Percentiles rank a stretch among this genome's conserved stretches.
Evolutionary conservation across 53 echinoderm and acorn worm species (phyloP).

Genomic region (Zoroaster sp.): DNA sequence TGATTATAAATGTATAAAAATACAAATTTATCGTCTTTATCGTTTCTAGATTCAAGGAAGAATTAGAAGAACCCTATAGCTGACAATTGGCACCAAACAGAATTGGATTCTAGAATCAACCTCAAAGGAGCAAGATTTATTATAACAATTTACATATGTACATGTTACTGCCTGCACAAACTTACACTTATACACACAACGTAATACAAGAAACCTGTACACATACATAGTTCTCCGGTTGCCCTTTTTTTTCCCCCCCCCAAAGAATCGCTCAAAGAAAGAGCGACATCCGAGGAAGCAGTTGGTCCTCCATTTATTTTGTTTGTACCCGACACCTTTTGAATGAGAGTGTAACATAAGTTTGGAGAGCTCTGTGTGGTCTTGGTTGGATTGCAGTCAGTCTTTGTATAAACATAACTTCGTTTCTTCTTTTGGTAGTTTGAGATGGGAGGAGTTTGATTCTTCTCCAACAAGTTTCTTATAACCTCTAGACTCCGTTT

Average conservation of each 20-base stretch:
- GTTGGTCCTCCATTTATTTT: slow-evolving; percentile 11
- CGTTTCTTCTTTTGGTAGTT: not conserved
- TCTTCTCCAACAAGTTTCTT: not conserved
- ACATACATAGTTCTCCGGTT: not conserved
- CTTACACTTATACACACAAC: not conserved
- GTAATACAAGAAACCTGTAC: too few relatives aligned
- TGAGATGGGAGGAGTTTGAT: not conserved
- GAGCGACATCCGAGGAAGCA: not conserved
- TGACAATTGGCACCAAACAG: too few relatives aligned
- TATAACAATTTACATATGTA: too few relatives aligned
- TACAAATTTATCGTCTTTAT: too few relatives aligned
- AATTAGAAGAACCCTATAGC: too few relatives aligned
- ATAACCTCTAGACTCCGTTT: not conserved
- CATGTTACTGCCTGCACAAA: too few relatives aligned
- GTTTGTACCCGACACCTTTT: not conserved
- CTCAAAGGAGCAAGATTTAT: too few relatives aligned
- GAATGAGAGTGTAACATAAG: slow-evolving; percentile 5
- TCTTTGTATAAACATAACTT: not conserved
- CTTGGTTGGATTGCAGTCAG: not conserved
- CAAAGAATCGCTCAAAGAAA: slow-evolving; percentile 9
- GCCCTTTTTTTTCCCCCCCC: too few relatives aligned
- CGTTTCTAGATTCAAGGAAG: too few relatives aligned
- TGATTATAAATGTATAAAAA: too few relatives aligned
- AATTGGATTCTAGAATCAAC: too few relatives aligned
- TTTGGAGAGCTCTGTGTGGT: not conserved